A percentile compares a stretch with the other conserved stretches of the same genome.
Conservation (phyloP, 2,888 invertebrate genomes). For the Polyploca ridens region DNA sequence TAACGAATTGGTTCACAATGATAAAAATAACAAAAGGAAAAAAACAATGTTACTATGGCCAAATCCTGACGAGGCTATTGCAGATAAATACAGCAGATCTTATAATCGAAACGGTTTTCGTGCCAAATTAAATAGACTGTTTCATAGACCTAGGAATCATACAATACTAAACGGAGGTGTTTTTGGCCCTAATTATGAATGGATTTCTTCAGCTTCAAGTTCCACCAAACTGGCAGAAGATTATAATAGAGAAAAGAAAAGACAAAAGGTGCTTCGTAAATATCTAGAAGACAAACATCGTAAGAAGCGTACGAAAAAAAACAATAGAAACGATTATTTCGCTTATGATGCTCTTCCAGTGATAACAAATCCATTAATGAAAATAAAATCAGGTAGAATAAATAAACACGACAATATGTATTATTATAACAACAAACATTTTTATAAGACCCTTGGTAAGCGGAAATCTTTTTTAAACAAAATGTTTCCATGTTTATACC, state of each 20-base stretch:
- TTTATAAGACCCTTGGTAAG: background rate
- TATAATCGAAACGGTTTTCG: background rate
- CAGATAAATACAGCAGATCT: background rate
- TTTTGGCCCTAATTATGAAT: background rate
- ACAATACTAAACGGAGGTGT: background rate
- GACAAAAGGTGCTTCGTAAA: background rate
- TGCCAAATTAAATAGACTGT: background rate
- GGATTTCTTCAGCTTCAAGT: conserved; percentile 1
- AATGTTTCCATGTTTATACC: conserved; percentile 16
- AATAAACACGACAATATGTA: background rate
- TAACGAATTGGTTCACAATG: background rate
- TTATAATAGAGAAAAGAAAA: background rate
- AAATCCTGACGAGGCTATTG: background rate
- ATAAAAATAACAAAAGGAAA: background rate
- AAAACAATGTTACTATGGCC: background rate
- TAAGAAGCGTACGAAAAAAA: background rate
- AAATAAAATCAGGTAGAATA: background rate
- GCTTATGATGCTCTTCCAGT: background rate
- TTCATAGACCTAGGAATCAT: background rate
- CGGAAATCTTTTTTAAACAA: background rate
- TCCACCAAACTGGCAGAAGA: background rate
- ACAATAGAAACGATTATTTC: background rate
- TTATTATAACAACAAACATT: background rate
- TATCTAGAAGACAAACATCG: background rate
- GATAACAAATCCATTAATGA: background rate